Conservation (phyloP, 2,888 invertebrate genomes). For the Caenorhabditis sp. region DNA sequence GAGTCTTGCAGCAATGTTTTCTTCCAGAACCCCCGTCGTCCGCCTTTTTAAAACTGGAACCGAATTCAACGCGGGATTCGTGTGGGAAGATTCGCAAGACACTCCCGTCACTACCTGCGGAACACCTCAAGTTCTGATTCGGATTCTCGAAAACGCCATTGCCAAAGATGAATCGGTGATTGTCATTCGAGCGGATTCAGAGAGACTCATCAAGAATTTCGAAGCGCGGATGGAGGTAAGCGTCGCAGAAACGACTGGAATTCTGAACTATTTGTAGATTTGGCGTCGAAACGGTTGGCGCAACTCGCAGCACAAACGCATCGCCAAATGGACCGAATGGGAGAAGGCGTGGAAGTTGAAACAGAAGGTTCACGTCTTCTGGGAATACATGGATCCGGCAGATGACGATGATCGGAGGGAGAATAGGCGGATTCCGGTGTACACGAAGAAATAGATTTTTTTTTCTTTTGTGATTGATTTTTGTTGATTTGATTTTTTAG, state of each 20-base stretch:
- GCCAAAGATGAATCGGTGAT: slow-evolving; percentile 7
- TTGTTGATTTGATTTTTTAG: not conserved
- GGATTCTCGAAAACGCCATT: slow-evolving; percentile 43
- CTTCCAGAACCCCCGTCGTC: slow-evolving; percentile 47
- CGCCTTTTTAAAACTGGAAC: slow-evolving; percentile 63
- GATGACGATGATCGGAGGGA: slow-evolving; percentile 29
- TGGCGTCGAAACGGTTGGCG: slow-evolving; percentile 69
- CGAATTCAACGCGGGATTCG: slow-evolving; percentile 40
- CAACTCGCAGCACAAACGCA: slow-evolving; percentile 55
- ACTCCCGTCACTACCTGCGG: slow-evolving; percentile 33
- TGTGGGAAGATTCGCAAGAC: slow-evolving; percentile 22
- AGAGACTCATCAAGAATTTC: slow-evolving; percentile 46
- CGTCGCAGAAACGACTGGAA: no score
- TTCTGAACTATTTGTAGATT: slow-evolving; percentile 31
- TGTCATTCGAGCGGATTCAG: slow-evolving; percentile 64
- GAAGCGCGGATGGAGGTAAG: slow-evolving; percentile 62
- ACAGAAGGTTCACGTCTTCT: slow-evolving; percentile 46
- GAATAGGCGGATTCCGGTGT: slow-evolving; percentile 33
- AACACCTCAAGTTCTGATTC: slow-evolving; percentile 26
- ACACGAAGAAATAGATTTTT: not conserved
- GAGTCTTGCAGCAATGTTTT: no score
- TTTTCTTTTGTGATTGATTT: not conserved
- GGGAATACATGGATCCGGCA: slow-evolving; percentile 38
- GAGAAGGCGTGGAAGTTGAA: slow-evolving; percentile 54
- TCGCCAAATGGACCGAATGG: slow-evolving; percentile 51